Base-by-base conservation (phyloP, 2,113 vertebrate species). In the Microcebus murinus region DNA sequence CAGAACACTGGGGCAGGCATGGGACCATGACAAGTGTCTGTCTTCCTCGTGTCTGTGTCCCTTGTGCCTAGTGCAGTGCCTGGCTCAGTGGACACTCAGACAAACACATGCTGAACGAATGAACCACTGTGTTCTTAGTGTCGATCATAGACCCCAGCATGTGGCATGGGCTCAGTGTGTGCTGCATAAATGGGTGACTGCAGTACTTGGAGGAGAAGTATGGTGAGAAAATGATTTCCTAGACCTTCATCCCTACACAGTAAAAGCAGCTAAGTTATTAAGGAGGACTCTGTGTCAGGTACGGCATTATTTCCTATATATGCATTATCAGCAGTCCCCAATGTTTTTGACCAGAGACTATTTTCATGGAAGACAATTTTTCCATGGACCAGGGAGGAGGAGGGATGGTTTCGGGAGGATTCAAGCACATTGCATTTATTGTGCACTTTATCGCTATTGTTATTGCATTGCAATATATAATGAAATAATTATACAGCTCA, bases 281-380 rank as follows among this genome's bases (percentile, higher is more conserved):
- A 79, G 63, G 27, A 25, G 1, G 25, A n/a, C 9, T 10, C 50
- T 1, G 4, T 27, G 6, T 34, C 31, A 61, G 82, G 27, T 0
- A 0, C 5, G 25, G 3, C 5, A 25, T 3, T 42, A 87, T 59
- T 77, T 73, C 20, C 21, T 20, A 1, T 4, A 10, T 0, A 3
- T 3, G 6, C 21, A 7, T 61, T 9, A 27, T 9, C 59, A 59
- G 3, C 2, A 7, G 21, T 59, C 57, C 57, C 8, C 57, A 59
- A 59, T 7, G 0, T 25, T 59, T 23, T 59, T 59, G 23, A 55
- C 17, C 52, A 55, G 52, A 5, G 52, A 55, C 52, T 17, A 18
- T 55, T 18, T 55, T 55, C 17, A 55, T 55, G 52, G 52, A 55
- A 55, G 52, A 55, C 52, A 55, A 55, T 55, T 55, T 55, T 55